Conservation (phyloP, 2,113 vertebrate genomes). For the Theristicus caerulescens region DNA sequence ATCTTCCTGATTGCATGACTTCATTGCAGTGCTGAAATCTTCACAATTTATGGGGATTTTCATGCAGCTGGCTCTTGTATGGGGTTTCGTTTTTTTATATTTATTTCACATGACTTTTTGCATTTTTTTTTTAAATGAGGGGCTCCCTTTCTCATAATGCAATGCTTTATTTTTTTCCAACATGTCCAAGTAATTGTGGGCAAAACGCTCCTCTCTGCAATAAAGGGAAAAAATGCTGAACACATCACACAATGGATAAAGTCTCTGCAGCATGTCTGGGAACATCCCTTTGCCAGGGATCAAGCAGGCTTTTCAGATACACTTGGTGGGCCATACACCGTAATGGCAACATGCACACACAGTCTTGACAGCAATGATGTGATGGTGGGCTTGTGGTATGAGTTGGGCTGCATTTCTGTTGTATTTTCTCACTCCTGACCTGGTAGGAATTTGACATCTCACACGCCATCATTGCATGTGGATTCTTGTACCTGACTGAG, state of each 20-base stretch:
- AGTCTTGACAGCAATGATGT: neutral
- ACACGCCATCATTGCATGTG: neutral
- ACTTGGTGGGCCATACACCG: accelerated
- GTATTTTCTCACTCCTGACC: neutral
- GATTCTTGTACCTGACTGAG: neutral
- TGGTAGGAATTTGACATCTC: neutral
- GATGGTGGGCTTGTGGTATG: neutral
- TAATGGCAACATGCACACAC: neutral
- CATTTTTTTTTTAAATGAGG: neutral
- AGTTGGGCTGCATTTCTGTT: neutral
- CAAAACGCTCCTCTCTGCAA: neutral
- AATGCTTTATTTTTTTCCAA: neutral
- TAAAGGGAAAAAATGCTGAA: neutral
- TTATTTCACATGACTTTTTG: neutral
- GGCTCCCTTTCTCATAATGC: neutral
- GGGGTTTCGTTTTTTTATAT: neutral
- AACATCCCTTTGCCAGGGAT: neutral
- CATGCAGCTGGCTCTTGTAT: neutral
- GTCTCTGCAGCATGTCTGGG: neutral
- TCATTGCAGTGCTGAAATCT: neutral
- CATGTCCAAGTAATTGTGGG: accelerated
- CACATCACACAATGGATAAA: neutral
- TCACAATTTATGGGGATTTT: neutral
- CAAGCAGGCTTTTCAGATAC: neutral
- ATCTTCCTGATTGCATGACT: neutral